Percentiles rank a stretch among this genome's conserved stretches.
Evolutionary conservation across 2,797 vertebrate genomes (phyloP).

Genomic region (Diglossa cyanea): DNA sequence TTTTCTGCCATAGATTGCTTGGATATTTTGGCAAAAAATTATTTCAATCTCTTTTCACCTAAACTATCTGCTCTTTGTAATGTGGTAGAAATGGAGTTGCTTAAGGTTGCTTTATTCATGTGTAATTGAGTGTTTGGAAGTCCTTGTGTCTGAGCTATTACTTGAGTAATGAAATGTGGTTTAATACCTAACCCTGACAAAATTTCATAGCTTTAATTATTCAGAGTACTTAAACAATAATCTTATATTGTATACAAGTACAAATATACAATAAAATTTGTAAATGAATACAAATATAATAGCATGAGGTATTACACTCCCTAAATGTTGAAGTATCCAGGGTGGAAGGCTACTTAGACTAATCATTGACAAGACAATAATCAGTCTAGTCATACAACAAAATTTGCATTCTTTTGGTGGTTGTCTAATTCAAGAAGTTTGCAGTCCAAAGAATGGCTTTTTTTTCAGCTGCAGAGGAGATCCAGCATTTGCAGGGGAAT

Average conservation of each 20-base stretch:
- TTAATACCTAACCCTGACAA: not conserved
- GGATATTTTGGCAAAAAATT: not conserved
- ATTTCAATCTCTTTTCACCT: not conserved
- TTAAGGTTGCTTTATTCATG: not conserved
- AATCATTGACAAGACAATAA: not conserved
- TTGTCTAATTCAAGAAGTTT: constrained; percentile 19
- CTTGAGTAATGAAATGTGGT: not conserved
- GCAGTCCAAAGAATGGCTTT: not conserved
- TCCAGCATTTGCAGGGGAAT: constrained; percentile 10
- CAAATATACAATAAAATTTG: not conserved
- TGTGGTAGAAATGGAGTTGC: not conserved
- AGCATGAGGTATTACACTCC: not conserved
- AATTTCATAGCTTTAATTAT: not conserved
- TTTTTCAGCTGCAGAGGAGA: constrained; percentile 16
- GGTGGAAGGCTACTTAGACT: not conserved
- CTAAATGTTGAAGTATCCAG: not conserved
- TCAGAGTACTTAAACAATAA: not conserved
- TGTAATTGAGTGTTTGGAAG: not conserved
- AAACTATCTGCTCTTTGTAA: not conserved
- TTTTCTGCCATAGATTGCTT: not conserved
- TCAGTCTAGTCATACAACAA: not conserved
- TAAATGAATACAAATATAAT: not conserved
- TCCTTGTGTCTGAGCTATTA: not conserved
- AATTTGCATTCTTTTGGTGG: not conserved
- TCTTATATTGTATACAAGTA: not conserved